These are phyloP conservation scores for Miichthys miiuy DNA, from an alignment of 2,797 vertebrate species.

Conservation along the genomic window DNA sequence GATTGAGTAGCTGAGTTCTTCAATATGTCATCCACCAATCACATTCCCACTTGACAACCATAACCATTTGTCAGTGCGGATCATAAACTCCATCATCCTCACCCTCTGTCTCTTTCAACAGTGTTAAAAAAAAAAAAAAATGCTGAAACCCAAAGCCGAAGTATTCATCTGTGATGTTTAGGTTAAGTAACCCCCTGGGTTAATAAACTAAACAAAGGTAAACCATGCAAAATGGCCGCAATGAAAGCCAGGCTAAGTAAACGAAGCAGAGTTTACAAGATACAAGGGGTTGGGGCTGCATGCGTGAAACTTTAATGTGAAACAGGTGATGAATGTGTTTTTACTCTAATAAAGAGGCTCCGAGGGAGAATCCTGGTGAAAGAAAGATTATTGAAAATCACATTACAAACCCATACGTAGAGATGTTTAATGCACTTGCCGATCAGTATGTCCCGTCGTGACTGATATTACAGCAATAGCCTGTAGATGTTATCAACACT, in stretches of 20 bases:
- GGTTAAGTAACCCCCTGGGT: conserved; percentile 96
- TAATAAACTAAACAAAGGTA: conserved; percentile 99
- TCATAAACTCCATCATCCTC: conserved; percentile 87
- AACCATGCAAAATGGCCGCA: conserved; percentile 96
- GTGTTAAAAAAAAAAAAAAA: conserved; percentile 85
- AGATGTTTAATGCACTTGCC: conserved; percentile 19
- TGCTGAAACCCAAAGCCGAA: conserved; percentile 90
- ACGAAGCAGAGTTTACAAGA: conserved; percentile 97
- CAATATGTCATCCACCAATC: conserved; percentile 45
- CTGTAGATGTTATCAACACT: conserved; percentile 50
- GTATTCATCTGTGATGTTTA: conserved; percentile 94
- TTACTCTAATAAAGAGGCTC: conserved; percentile 72
- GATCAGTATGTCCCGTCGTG: conserved; percentile 8
- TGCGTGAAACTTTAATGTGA: conserved; percentile 91
- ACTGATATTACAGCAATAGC: conserved; percentile 24
- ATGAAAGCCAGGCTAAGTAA: conserved; percentile 99
- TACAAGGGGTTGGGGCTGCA: conserved; percentile 80
- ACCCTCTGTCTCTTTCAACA: conserved; percentile 87
- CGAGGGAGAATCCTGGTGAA: conserved; percentile 54
- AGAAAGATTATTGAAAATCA: conserved; percentile 54
- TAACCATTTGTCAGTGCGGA: conserved; percentile 85
- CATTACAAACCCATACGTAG: conserved; percentile 39
- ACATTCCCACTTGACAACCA: conserved; percentile 53
- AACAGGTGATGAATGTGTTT: conserved; percentile 90
- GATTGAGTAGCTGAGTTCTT: background rate